Base-by-base conservation (phyloP, 2,113 vertebrate genomes). In the Charina bottae region DNA sequence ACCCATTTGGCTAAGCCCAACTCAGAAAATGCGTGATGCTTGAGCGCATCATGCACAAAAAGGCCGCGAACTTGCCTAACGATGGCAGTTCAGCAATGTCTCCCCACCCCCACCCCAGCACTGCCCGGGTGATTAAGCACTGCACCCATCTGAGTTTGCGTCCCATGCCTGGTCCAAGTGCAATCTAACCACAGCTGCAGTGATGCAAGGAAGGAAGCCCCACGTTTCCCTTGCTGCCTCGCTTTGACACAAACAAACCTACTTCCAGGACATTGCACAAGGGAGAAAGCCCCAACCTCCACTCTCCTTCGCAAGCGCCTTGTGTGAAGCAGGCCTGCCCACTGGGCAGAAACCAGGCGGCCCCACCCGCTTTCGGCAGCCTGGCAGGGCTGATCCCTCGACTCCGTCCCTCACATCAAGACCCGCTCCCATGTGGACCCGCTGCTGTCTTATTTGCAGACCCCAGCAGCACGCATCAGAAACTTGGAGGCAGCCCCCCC, bases 321-420 rank as follows among this genome's bases (percentile, higher is more conserved):
- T 53, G 33, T 10, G 7, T 23, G 10, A 53, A 13, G n/a, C 1
- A 6, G 2, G 3, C 0, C 7, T 3, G 10, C 5, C n/a, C 19
- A 0, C 37, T 1, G 9, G 26, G n/a, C 11, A 24, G n/a, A 21
- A 42, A 42, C 19, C 2, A 6, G 0, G 6, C 11, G 6, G 28
- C 19, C 12, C 6, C 72, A 17, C 8, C 72, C 72, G 33, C 17
- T n/a, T 42, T 42, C 33, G 9, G 33, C 17, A 21, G 72, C 33
- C 7, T 1, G 33, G 72, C 17, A 21, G 72, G 17, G n/a, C 4
- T 5, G 64, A 33, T 72, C 64, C 33, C 64, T 33, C 2, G 13
- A 28, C 64, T 15, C 1, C 64, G 5, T n/a, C 60, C 64, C n/a
- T n/a, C 28, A 13, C 64, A 68, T 15, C n/a, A 5, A 68, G 64